phyloP scores from a whole-genome alignment of 2,113 vertebrate species.

The Phyllopteryx taeniolatus region DNA sequence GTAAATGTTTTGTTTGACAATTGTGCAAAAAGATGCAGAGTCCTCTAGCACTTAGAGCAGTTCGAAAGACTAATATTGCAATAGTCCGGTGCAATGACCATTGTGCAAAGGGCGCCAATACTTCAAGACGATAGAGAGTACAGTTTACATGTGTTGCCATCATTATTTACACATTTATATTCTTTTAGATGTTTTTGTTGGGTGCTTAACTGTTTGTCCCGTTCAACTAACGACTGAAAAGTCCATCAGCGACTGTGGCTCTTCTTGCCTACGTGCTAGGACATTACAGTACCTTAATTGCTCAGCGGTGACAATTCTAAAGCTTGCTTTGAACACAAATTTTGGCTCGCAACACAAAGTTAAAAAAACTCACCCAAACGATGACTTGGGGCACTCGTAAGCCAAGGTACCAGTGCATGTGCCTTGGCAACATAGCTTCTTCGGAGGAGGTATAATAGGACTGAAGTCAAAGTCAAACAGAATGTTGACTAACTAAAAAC shows the following conservation, averaged over 20 bases:
- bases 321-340: neutral
- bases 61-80: no score
- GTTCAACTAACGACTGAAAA: neutral
- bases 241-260: neutral
- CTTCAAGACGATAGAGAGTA: no score
- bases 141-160: no score
- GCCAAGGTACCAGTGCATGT: no score
- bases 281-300: neutral
- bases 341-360: neutral
- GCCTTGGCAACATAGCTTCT: neutral
- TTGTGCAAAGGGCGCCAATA: no score
- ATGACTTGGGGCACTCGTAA: neutral
- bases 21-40: no score
- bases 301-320: neutral
- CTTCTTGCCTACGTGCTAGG: neutral
- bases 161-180: no score
- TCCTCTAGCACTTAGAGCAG: no score
- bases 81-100: no score
- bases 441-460: neutral
- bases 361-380: neutral
- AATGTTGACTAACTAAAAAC: constrained; percentile 1
- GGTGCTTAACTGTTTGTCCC: neutral
- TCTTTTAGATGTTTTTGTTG: no score
- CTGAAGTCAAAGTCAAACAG: neutral
- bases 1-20: no score